These are phyloP conservation scores for Cotesia chilonis DNA, from an alignment of 1,140 invertebrate genomes.

Conservation along the genomic window DNA sequence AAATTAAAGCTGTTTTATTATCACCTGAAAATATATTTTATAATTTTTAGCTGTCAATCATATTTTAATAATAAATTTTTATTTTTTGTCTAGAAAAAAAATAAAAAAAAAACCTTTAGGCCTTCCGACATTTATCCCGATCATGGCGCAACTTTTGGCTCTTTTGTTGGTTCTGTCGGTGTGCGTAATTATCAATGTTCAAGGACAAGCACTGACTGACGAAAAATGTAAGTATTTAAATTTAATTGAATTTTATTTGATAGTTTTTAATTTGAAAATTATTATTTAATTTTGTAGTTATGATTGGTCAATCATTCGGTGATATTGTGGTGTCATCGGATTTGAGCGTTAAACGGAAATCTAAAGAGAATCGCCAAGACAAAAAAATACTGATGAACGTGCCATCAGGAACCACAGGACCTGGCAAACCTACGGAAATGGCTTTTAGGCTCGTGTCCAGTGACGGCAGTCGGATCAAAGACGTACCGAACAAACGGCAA, in stretches of 20 bases:
- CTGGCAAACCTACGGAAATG: constrained; percentile 56
- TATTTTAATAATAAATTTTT: constrained; percentile 22
- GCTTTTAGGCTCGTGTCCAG: constrained; percentile 56
- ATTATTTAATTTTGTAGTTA: constrained; percentile 39
- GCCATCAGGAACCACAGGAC: constrained; percentile 58
- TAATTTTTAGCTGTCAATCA: too few species aligned
- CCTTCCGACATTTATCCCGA: constrained; percentile 44
- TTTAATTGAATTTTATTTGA: background rate
- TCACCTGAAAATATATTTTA: too few species aligned
- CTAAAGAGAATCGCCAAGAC: constrained; percentile 63
- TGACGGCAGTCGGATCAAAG: constrained; percentile 56
- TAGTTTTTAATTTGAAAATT: constrained; percentile 3
- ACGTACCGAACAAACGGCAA: constrained; percentile 54
- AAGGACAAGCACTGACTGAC: constrained; percentile 46
- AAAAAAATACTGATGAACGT: constrained; percentile 61
- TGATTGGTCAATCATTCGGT: constrained; percentile 59
- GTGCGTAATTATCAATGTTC: constrained; percentile 52
- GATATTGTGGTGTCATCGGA: constrained; percentile 63
- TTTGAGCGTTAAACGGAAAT: constrained; percentile 60
- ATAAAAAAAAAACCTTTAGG: constrained; percentile 38
- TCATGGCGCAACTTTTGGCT: constrained; percentile 54
- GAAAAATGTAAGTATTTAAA: constrained; percentile 51
- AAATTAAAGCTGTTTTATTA: too few species aligned
- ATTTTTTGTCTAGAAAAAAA: constrained; percentile 45
- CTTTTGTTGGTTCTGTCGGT: constrained; percentile 50